Conservation (phyloP, 2,113 vertebrate species). For the Dipodomys ordii region DNA sequence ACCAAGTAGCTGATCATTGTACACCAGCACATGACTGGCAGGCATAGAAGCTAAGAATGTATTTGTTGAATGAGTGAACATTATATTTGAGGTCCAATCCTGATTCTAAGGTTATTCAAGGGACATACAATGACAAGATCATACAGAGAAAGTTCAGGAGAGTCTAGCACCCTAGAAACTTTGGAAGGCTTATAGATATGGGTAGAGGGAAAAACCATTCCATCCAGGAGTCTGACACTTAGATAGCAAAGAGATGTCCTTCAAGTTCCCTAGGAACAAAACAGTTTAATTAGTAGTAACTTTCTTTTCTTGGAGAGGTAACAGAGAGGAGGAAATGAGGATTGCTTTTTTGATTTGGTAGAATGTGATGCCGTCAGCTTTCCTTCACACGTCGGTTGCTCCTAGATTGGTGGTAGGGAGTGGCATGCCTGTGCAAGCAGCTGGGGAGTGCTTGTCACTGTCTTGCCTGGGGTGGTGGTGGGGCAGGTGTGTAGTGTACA, state of each 20-base stretch:
- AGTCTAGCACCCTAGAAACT: not conserved
- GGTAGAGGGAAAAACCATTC: not conserved
- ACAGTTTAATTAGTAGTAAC: not conserved
- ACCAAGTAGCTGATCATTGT: conserved; percentile 11
- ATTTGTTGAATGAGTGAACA: conserved; percentile 27
- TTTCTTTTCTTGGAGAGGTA: not conserved
- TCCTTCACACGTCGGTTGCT: not conserved
- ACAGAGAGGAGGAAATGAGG: not conserved
- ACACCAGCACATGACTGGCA: not conserved
- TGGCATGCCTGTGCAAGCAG: not conserved
- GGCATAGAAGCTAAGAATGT: not conserved
- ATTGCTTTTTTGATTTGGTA: not conserved
- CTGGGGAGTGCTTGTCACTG: not conserved
- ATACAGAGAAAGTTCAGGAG: conserved; percentile 3
- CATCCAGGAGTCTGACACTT: not conserved
- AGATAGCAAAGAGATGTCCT: not conserved
- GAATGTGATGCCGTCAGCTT: conserved; percentile 15
- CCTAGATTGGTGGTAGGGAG: not conserved
- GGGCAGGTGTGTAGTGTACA: conserved; percentile 15
- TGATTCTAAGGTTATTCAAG: conserved; percentile 11
- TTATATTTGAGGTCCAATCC: not conserved
- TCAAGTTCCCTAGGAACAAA: not conserved
- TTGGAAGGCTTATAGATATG: not conserved
- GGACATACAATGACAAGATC: not conserved
- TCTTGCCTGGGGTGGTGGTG: conserved; percentile 35